Evolutionary conservation across 2,888 invertebrate species (phyloP).

Genomic region (Cerastis rubricosa): DNA sequence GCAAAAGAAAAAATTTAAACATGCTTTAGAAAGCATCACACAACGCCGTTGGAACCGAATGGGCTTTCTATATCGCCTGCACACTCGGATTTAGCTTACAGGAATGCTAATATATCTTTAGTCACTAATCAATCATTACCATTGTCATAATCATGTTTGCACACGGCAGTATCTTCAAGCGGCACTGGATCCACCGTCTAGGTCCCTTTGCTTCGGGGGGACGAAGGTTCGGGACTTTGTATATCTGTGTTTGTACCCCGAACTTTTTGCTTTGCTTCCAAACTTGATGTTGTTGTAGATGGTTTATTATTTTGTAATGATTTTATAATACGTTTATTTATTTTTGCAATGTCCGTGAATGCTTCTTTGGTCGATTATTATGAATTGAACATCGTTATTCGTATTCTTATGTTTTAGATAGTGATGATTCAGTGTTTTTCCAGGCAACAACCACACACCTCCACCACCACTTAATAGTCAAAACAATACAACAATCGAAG

Average conservation of each 20-base stretch:
- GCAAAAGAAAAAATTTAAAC: constrained; percentile 91
- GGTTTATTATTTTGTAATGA: constrained; percentile 50
- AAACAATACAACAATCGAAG: constrained; percentile 80
- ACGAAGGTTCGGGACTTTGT: constrained; percentile 84
- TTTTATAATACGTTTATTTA: constrained; percentile 31
- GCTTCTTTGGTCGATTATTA: constrained; percentile 44
- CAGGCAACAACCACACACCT: constrained; percentile 85
- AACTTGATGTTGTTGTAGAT: constrained; percentile 66
- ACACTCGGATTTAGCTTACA: constrained; percentile 88
- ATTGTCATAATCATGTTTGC: constrained; percentile 80
- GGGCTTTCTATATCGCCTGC: constrained; percentile 89
- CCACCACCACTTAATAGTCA: constrained; percentile 76
- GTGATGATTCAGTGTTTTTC: constrained; percentile 75
- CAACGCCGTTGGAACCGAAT: constrained; percentile 84
- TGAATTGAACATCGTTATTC: constrained; percentile 36
- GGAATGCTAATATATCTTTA: constrained; percentile 85
- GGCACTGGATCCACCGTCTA: constrained; percentile 85
- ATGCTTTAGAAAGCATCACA: constrained; percentile 90
- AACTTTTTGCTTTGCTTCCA: constrained; percentile 68
- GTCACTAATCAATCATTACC: constrained; percentile 81
- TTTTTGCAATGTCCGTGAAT: constrained; percentile 47
- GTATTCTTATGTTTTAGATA: constrained; percentile 59
- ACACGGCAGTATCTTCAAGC: constrained; percentile 86
- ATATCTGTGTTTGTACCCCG: constrained; percentile 68
- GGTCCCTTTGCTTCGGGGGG: constrained; percentile 84